phyloP scores from a whole-genome alignment of 2,113 vertebrate genomes.

The Tiliqua scincoides region DNA sequence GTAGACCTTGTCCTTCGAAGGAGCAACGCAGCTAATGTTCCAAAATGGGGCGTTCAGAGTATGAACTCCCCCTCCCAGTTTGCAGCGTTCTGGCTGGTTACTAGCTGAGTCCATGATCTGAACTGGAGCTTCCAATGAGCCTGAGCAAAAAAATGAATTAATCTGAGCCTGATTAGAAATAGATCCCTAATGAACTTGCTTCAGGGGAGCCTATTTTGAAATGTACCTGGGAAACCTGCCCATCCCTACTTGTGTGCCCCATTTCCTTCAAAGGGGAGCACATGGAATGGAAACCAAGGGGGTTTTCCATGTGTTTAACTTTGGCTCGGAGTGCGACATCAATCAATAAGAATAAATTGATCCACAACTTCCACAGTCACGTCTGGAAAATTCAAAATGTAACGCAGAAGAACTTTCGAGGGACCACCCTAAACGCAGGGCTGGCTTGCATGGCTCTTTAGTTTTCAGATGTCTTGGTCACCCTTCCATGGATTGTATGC shows the following conservation, averaged over 20 bases:
- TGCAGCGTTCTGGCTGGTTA: too few relatives aligned
- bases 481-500: not conserved
- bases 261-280: not conserved
- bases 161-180: too few relatives aligned
- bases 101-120: too few relatives aligned
- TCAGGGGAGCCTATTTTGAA: not conserved
- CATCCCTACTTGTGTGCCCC: not conserved
- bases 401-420: not conserved
- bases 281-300: not conserved
- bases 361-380: not conserved
- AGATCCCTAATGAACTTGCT: too few relatives aligned
- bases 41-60: too few relatives aligned
- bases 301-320: not conserved
- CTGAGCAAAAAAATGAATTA: too few relatives aligned
- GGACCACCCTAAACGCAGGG: not conserved
- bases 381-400: not conserved
- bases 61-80: too few relatives aligned
- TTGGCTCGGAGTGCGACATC: not conserved
- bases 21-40: too few relatives aligned
- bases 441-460: not conserved
- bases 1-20: too few relatives aligned
- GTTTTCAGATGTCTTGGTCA: not conserved
- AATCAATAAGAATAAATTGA: not conserved
- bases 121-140: too few relatives aligned
- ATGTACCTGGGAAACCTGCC: not conserved